Evolutionary conservation across 2,888 invertebrate genomes (phyloP), one percentile per base, ranked within the genome.

Genomic region (Tenthredo scrophulariae): DNA sequence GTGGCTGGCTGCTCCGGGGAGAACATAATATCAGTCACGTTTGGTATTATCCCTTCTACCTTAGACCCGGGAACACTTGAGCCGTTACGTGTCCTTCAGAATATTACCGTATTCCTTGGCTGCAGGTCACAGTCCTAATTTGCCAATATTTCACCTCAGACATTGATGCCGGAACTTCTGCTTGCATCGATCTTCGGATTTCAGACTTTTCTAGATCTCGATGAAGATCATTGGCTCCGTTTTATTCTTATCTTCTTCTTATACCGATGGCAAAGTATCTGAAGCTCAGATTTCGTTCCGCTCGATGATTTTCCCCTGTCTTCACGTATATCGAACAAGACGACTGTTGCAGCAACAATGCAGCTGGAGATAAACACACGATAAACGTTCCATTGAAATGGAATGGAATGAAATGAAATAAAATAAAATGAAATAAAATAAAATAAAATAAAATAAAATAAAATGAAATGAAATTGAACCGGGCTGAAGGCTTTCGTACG

Each of bases 41-140:
- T 83, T 67, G 83, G 83, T 83, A 83, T 83, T 83, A 83, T 83
- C 65, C 70, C 83, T 46, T 83, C 83, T 80, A 50, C 67, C 83
- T 80, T 62, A 40, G 80, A n/a, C 62, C 62, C 22, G 62, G 58
- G 58, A 80, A 80, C 58, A 62, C 80, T 80, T 80, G 58, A 80
- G 62, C 80, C 80, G 80, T 80, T 62, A 58, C 58, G 58, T 80
- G 58, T 58, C 62, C 37, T 80, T 58, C 22, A 37, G 62, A 22
- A 80, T 80, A 62, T 80, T 62, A 58, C 29, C 62, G 22, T 33
- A 29, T 62, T 62, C 62, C 62, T 26, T 62, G 22, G 22, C 22
- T 62, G 62, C 13, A 26, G 62, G 62, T 62, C 22, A 4, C 2
- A 26, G n/a, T 5, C 62, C 26, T 62, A 29, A 62, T 62, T 62